phyloP scores from a whole-genome alignment of 2,888 invertebrate genomes.

The Microchrysa polita region DNA sequence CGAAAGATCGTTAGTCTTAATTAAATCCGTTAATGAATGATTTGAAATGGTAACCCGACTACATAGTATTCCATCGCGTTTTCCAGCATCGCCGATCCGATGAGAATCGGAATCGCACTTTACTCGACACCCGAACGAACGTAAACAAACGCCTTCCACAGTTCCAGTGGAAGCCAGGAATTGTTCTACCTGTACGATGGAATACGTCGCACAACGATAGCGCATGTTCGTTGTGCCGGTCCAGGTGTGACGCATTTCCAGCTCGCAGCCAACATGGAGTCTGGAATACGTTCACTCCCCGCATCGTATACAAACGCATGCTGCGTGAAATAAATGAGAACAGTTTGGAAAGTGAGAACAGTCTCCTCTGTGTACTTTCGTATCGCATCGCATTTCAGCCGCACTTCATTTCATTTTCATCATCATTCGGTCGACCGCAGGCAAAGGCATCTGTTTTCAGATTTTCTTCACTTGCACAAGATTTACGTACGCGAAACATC shows the following conservation, averaged over 20 bases:
- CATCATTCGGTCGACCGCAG: not conserved
- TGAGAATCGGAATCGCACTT: not conserved
- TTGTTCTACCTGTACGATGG: conserved; percentile 16
- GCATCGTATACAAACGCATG: not conserved
- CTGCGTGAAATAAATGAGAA: conserved; percentile 15
- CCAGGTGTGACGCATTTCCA: conserved; percentile 28
- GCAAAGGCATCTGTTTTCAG: conserved; percentile 25
- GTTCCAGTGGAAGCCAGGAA: not conserved
- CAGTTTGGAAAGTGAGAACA: conserved; percentile 33
- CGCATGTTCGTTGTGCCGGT: not conserved
- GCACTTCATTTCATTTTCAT: no score
- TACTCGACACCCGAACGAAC: conserved; percentile 14
- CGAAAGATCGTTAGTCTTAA: no score
- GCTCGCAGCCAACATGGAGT: not conserved
- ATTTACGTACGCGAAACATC: not conserved
- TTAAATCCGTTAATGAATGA: no score
- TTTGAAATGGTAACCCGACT: no score
- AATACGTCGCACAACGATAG: not conserved
- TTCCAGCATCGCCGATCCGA: no score
- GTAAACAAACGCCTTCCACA: conserved; percentile 42
- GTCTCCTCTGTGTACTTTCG: not conserved
- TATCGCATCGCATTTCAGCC: not conserved
- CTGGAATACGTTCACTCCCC: not conserved
- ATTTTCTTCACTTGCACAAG: conserved; percentile 17
- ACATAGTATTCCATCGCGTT: no score